Percentiles rank a stretch among this genome's conserved stretches.
phyloP scores from a whole-genome alignment of 2,888 invertebrate species.

The Anoplius nigerrimus region DNA sequence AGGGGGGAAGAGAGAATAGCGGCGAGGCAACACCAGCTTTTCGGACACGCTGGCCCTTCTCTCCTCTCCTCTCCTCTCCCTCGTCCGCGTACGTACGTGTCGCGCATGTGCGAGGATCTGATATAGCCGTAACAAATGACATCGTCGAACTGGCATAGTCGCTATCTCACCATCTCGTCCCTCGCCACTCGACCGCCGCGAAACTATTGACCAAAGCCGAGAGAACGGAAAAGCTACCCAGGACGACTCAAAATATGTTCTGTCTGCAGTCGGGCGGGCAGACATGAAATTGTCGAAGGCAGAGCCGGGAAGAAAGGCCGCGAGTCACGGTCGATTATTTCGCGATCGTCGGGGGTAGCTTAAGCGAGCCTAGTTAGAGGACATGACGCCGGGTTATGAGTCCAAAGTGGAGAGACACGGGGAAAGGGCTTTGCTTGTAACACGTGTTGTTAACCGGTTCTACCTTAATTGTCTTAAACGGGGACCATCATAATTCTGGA shows the following conservation, averaged over 20 bases:
- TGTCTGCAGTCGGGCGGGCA: constrained; percentile 20
- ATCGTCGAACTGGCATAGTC: constrained; percentile 66
- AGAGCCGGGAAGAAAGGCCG: not conserved
- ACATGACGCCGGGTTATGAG: constrained; percentile 64
- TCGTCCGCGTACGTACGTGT: constrained; percentile 41
- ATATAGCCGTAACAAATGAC: constrained; percentile 68
- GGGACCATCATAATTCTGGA: constrained; percentile 61
- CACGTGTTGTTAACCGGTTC: constrained; percentile 68
- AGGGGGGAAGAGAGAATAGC: not conserved
- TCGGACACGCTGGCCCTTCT: constrained; percentile 15
- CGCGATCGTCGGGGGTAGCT: constrained; percentile 54
- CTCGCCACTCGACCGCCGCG: constrained; percentile 35
- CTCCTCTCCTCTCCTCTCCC: constrained; percentile 3
- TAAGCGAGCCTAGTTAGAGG: constrained; percentile 62
- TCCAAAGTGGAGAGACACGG: constrained; percentile 56
- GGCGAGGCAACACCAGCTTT: constrained; percentile 35
- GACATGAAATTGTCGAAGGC: constrained; percentile 34
- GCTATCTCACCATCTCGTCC: constrained; percentile 62
- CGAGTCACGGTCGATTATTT: constrained; percentile 44
- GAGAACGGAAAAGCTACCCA: constrained; percentile 24
- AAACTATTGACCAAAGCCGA: constrained; percentile 52
- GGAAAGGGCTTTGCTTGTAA: constrained; percentile 59
- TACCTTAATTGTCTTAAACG: constrained; percentile 68
- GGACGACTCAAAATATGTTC: constrained; percentile 48
- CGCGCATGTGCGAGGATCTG: constrained; percentile 64